A percentile compares a stretch with the other conserved stretches of the same genome.
Evolutionary conservation across 2,888 invertebrate genomes (phyloP).

Genomic region (Steinernema carpocapsae): DNA sequence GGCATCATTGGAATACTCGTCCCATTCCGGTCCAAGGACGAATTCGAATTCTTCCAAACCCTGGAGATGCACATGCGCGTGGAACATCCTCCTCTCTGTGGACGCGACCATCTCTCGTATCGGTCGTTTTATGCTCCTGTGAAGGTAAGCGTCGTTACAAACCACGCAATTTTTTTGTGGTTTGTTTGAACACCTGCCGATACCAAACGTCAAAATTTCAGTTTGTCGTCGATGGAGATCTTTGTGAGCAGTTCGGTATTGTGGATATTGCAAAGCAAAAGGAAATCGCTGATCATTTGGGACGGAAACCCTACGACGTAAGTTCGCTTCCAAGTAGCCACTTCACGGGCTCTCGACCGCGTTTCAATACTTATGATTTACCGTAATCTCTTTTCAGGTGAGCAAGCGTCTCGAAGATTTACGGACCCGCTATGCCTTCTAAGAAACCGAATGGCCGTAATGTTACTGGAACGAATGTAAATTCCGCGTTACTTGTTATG

Average conservation of each 20-base stretch:
- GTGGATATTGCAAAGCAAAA: constrained; percentile 92
- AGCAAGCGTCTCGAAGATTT: constrained; percentile 95
- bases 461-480: not conserved
- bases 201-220: constrained; percentile 72
- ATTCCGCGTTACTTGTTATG: not conserved
- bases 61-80: constrained; percentile 99
- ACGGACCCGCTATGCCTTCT: constrained; percentile 97
- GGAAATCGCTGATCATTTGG: constrained; percentile 89
- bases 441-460: constrained; percentile 70
- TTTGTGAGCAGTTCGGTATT: constrained; percentile 97
- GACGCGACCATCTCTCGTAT: constrained; percentile 94
- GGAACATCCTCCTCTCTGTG: constrained; percentile 93
- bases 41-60: constrained; percentile 98
- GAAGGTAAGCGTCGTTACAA: too few relatives aligned
- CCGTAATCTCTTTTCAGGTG: constrained; percentile 35
- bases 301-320: constrained; percentile 90
- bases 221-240: constrained; percentile 97
- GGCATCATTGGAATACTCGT: constrained; percentile 90
- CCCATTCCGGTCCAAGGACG: constrained; percentile 86
- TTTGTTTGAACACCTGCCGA: not conserved
- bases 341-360: too few relatives aligned
- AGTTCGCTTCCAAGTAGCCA: not conserved
- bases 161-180: too few relatives aligned
- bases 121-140: constrained; percentile 96
- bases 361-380: constrained; percentile 74